Evolutionary conservation across 2,888 invertebrate species (phyloP), one percentile per base, ranked within the genome.

Genomic region (Brenthis daphne): DNA sequence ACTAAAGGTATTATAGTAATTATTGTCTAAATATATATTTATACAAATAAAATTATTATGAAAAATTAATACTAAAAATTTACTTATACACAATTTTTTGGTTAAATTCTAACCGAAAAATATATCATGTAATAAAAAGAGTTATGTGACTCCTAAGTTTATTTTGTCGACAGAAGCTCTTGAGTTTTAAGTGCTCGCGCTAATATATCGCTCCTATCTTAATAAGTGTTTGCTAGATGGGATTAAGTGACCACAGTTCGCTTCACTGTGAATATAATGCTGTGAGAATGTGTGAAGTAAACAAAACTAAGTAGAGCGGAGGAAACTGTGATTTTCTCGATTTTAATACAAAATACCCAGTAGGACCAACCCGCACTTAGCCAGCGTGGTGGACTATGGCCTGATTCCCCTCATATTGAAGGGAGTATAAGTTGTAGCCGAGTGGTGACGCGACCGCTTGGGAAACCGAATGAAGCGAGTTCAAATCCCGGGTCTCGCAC

Each of bases 121-220:
- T 48, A 65, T 65, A 29, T 43, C 68, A 60, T 16, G 64, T 64
- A 69, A 69, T 64, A 66, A 58, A 57, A 65, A 57, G 58, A 53
- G 65, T 68, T 64, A 70, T 58, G 63, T 55, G 14, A 50, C 58
- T 55, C 67, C 65, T 68, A 65, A 70, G 70, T 70, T 70, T 63
- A 72, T 66, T 70, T 56, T 70, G 72, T 68, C 64, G 68, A 70
- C 65, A 68, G 68, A 29, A 72, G 70, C 72, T 68, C 58, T 65
- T 60, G 67, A 70, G 68, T 64, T 72, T 57, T 70, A 65, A 63
- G 68, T 63, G 58, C 65, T 70, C 47, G 20, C 48, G 70, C 72
- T 72, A 73, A 75, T 76, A 75, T 72, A 76, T 76, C 71, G 69
- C 71, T 64, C 70, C 73, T 75, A 74, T 76, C 75, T 75, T 75